Percentiles rank a stretch among this genome's conserved stretches.
Conservation (phyloP, 2,113 vertebrate genomes). For the Pelecanoides urinatrix region DNA sequence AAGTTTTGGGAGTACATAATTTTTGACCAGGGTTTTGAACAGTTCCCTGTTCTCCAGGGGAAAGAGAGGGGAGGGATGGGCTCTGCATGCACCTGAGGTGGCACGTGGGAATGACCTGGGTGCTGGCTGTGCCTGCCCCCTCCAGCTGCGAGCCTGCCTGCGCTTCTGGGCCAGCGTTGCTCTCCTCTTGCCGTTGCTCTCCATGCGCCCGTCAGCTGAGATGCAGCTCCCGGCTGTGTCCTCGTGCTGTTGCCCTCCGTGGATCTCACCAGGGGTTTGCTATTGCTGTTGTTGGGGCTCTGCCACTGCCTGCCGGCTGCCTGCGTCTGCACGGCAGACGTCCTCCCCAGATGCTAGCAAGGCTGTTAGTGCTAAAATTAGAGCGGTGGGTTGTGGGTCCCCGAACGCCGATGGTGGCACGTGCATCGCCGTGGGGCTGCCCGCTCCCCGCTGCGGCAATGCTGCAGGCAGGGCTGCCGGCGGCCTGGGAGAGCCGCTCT, state of each 20-base stretch:
- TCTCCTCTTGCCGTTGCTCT: neutral
- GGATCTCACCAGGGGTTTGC: neutral
- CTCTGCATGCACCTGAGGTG: neutral
- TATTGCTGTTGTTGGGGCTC: neutral
- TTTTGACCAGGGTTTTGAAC: neutral
- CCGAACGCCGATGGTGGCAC: fast-evolving
- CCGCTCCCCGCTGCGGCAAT: fast-evolving
- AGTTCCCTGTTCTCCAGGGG: neutral
- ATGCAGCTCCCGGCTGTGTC: neutral
- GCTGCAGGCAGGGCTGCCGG: neutral
- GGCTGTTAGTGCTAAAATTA: neutral
- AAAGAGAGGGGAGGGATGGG: neutral
- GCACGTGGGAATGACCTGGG: fast-evolving
- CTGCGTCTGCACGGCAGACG: neutral
- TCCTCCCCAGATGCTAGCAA: neutral
- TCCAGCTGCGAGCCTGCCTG: neutral
- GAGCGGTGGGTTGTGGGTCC: neutral
- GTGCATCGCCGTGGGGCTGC: fast-evolving
- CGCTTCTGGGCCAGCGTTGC: neutral
- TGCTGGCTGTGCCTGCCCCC: neutral
- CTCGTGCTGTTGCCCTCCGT: fast-evolving
- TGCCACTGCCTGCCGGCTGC: neutral
- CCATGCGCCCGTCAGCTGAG: fast-evolving
- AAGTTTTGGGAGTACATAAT: neutral
- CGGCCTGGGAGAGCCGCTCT: neutral